A percentile compares a stretch with the other conserved stretches of the same genome.
Conservation (phyloP, 1,140 invertebrate genomes). For the Drosophila yakuba region DNA sequence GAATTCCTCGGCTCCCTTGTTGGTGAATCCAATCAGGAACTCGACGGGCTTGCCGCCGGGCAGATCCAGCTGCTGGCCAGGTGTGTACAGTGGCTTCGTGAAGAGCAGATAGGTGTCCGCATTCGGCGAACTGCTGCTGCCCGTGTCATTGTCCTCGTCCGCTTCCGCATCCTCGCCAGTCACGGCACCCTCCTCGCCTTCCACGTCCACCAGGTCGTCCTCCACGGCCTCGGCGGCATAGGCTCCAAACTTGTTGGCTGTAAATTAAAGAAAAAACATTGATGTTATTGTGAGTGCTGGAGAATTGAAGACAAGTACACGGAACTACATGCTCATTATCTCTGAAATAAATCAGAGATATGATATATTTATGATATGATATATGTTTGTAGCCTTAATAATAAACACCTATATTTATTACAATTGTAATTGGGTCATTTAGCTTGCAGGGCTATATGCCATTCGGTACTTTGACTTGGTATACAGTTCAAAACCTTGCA, state of each 20-base stretch:
- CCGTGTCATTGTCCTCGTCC: constrained; percentile 88
- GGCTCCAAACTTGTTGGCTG: constrained; percentile 87
- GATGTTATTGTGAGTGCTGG: background rate
- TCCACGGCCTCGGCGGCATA: constrained; percentile 91
- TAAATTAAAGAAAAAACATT: constrained; percentile 23
- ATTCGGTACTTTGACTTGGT: too few species aligned
- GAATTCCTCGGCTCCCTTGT: constrained; percentile 96
- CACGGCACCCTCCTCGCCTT: constrained; percentile 88
- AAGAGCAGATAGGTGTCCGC: constrained; percentile 97
- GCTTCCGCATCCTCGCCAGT: constrained; percentile 88
- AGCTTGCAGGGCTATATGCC: too few species aligned
- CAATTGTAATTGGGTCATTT: background rate
- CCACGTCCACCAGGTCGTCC: constrained; percentile 91
- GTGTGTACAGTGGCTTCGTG: constrained; percentile 89
- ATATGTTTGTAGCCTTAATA: too few species aligned
- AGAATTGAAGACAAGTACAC: background rate
- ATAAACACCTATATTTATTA: too few species aligned
- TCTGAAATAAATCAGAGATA: background rate
- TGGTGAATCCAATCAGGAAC: constrained; percentile 98
- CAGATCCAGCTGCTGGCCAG: constrained; percentile 79
- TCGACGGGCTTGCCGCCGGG: constrained; percentile 95
- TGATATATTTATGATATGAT: too few species aligned
- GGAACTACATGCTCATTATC: background rate
- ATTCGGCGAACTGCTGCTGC: constrained; percentile 92
- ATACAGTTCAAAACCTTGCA: background rate